Evolutionary conservation across 2,113 vertebrate species (phyloP).

Genomic region (Rhea pennata): DNA sequence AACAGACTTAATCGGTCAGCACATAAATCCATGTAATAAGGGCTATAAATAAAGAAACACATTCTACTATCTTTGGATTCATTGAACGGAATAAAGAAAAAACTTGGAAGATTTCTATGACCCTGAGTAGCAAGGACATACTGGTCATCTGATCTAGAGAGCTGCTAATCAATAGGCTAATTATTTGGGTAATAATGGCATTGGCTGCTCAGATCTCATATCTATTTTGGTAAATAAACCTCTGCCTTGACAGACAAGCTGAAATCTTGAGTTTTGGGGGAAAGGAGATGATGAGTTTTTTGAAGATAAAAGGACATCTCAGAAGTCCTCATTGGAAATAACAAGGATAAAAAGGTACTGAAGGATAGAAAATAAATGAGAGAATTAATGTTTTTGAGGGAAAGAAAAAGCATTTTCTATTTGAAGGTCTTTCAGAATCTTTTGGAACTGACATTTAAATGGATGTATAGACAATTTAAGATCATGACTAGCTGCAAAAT

Average conservation of each 20-base stretch:
- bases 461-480: neutral
- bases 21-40: neutral
- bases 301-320: neutral
- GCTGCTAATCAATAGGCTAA: neutral
- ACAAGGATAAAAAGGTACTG: neutral
- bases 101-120: neutral
- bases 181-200: neutral
- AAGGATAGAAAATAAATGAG: neutral
- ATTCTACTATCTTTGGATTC: neutral
- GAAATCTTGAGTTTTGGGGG: neutral
- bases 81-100: neutral
- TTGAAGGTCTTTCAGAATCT: rapidly evolving
- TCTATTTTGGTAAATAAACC: neutral
- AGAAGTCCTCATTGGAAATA: neutral
- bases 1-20: neutral
- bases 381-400: neutral
- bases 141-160: neutral
- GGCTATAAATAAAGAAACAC: neutral
- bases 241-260: neutral
- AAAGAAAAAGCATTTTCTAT: neutral
- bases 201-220: neutral
- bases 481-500: neutral
- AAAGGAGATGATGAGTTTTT: neutral
- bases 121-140: neutral
- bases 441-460: neutral